A percentile compares a stretch with the other conserved stretches of the same genome.
phyloP scores from a whole-genome alignment of 2,888 invertebrate species.

The Pediacus dermestoides region DNA sequence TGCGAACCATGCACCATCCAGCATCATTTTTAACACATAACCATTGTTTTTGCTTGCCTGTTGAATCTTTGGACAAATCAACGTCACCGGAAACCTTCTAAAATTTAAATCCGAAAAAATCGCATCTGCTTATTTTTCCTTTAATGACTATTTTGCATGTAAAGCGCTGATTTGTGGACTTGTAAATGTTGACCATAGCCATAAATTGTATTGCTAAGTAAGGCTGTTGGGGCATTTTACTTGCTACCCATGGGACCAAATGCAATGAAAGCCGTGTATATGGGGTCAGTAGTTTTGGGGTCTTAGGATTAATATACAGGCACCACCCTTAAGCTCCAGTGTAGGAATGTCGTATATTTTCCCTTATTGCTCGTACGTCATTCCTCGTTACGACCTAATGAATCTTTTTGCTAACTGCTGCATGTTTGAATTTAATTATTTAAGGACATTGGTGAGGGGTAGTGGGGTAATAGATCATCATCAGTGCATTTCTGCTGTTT shows the following conservation, averaged over 20 bases:
- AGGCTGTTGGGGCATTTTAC: slow-evolving; percentile 4
- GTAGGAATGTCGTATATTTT: slow-evolving; percentile 7
- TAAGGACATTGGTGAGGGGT: background rate
- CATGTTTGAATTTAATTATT: background rate
- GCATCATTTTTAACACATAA: too few species aligned
- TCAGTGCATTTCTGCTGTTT: too few species aligned
- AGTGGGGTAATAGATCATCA: too few species aligned
- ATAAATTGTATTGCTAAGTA: slow-evolving; percentile 1
- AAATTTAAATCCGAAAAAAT: too few species aligned
- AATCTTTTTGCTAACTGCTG: background rate
- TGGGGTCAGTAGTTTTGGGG: slow-evolving; percentile 41
- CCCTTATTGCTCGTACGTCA: slow-evolving; percentile 7
- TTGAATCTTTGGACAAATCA: too few species aligned
- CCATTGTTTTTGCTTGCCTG: too few species aligned
- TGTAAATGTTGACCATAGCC: background rate
- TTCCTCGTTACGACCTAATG: background rate
- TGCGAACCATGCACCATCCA: too few species aligned
- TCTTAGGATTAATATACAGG: slow-evolving; percentile 45
- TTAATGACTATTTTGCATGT: too few species aligned
- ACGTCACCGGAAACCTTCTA: too few species aligned
- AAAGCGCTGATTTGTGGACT: too few species aligned
- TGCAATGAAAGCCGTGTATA: slow-evolving; percentile 4
- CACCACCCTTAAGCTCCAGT: too few species aligned
- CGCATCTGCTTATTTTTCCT: too few species aligned
- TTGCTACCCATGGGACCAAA: slow-evolving; percentile 3